phyloP scores from a whole-genome alignment of 1,140 invertebrate species.

The Caenorhabditis elegans region DNA sequence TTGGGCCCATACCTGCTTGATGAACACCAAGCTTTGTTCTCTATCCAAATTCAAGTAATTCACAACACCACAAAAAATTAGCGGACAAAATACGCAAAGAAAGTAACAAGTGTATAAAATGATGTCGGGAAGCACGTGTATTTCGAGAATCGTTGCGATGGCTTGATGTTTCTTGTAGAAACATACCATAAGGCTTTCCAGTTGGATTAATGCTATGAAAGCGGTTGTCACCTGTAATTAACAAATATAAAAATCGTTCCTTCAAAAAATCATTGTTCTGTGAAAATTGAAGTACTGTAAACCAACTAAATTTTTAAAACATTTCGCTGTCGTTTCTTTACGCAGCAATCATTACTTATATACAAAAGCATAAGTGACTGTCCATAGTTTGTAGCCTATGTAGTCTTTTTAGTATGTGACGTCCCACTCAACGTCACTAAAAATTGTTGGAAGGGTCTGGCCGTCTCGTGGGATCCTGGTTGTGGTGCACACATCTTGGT shows the following conservation, averaged over 20 bases:
- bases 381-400: too few relatives aligned
- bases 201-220: not conserved
- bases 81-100: not conserved
- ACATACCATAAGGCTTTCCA: not conserved
- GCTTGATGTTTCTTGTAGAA: not conserved
- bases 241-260: not conserved
- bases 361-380: too few relatives aligned
- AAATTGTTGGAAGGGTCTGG: too few relatives aligned
- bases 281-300: too few relatives aligned
- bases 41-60: not conserved
- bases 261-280: not conserved
- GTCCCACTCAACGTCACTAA: too few relatives aligned
- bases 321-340: too few relatives aligned
- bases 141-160: not conserved
- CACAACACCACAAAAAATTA: not conserved
- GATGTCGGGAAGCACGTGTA: not conserved
- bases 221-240: not conserved
- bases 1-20: not conserved
- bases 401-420: too few relatives aligned
- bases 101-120: not conserved
- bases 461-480: too few relatives aligned
- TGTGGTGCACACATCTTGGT: too few relatives aligned
- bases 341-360: too few relatives aligned
- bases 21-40: not conserved
- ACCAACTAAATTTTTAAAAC: too few relatives aligned